These are phyloP conservation scores for Napeogenes inachia DNA, from an alignment of 2,888 invertebrate genomes.

Conservation along the genomic window DNA sequence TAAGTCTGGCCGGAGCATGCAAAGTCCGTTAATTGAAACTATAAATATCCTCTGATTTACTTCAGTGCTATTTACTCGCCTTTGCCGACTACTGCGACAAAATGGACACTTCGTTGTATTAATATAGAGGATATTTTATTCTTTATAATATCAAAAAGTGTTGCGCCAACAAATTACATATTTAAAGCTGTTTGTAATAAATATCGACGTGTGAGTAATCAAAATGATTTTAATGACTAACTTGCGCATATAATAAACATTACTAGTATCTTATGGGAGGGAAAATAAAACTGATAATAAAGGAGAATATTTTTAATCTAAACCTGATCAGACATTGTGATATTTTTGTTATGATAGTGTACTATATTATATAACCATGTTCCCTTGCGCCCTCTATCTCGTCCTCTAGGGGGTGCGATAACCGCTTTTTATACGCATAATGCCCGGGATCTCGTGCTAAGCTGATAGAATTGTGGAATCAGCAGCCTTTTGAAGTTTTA, in stretches of 20 bases:
- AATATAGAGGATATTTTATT: conserved; percentile 28
- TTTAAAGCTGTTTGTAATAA: neutral
- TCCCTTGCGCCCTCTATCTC: conserved; percentile 30
- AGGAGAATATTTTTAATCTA: neutral
- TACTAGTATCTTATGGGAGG: too few species aligned
- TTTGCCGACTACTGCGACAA: conserved; percentile 27
- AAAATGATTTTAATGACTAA: too few species aligned
- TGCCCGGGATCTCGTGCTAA: conserved; percentile 72
- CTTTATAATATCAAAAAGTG: conserved; percentile 2
- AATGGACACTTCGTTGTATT: conserved; percentile 29
- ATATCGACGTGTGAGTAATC: too few species aligned
- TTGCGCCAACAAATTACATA: neutral
- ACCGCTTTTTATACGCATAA: conserved; percentile 76
- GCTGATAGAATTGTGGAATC: conserved; percentile 77
- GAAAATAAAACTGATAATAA: neutral
- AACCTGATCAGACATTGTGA: neutral
- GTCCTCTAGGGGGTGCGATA: conserved; percentile 50
- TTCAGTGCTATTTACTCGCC: conserved; percentile 49
- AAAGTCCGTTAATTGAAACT: conserved; percentile 69
- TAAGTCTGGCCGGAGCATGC: conserved; percentile 49
- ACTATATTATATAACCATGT: conserved; percentile 19
- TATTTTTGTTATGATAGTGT: conserved; percentile 1
- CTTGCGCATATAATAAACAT: too few species aligned
- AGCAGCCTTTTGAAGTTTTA: conserved; percentile 76
- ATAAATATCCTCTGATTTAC: conserved; percentile 66